A percentile compares a stretch with the other conserved stretches of the same genome.
These are phyloP conservation scores for Syngnathoides biaculeatus DNA, from an alignment of 2,113 vertebrate genomes.

Conservation along the genomic window DNA sequence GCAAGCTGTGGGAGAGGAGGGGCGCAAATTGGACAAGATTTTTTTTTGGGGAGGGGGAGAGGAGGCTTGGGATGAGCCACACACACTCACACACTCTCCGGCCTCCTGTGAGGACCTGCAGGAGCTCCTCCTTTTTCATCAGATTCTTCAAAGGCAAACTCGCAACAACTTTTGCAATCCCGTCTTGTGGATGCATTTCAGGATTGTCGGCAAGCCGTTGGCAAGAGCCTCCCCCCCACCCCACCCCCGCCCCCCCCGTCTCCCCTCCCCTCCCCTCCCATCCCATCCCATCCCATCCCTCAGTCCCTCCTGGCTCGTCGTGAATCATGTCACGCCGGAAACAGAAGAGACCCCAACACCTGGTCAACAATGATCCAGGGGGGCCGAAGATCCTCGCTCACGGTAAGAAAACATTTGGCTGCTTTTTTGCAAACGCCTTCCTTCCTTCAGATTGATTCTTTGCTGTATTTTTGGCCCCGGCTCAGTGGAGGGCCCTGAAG, in stretches of 20 bases:
- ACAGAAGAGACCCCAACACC: slow-evolving; percentile 80
- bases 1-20: slow-evolving; percentile 63
- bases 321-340: slow-evolving; percentile 83
- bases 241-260: neutral
- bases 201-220: slow-evolving; percentile 13
- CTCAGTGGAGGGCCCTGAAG: neutral
- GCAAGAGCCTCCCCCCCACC: slow-evolving; percentile 41
- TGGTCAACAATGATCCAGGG: slow-evolving; percentile 75
- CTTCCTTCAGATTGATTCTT: neutral
- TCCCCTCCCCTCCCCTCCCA: slow-evolving; percentile 14
- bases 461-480: neutral
- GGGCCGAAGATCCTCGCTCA: slow-evolving; percentile 68
- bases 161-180: slow-evolving; percentile 11
- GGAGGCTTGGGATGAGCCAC: slow-evolving; percentile 73
- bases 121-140: slow-evolving; percentile 27
- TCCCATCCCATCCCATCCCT: neutral
- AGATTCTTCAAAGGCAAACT: slow-evolving; percentile 2
- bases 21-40: slow-evolving; percentile 77
- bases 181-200: slow-evolving; percentile 37
- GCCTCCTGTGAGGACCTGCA: slow-evolving; percentile 61
- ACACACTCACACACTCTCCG: slow-evolving; percentile 62
- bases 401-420: slow-evolving; percentile 64
- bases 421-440: neutral
- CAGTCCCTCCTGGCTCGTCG: slow-evolving; percentile 38
- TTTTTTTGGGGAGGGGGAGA: slow-evolving; percentile 53